Evolutionary conservation across 2,888 invertebrate species (phyloP), one percentile per base, ranked within the genome.

Genomic region (Synergus laeviventris): DNA sequence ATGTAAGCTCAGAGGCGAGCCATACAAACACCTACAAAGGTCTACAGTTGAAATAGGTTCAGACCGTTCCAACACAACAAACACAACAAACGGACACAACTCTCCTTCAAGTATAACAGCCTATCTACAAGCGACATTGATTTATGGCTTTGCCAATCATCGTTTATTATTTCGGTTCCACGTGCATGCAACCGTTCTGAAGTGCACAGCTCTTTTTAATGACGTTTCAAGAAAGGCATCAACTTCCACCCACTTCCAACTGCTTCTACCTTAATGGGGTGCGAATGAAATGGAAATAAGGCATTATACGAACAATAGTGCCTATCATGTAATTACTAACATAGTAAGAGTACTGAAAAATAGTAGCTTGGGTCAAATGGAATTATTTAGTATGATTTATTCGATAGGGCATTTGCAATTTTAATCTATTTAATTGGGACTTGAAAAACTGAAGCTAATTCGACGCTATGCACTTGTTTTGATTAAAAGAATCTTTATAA

Each of bases 121-220:
- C 74, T 78, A 79, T 77, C 73, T 18, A 62, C 45, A 70, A 76
- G 80, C 75, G 79, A 83, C 82, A 82, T 80, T 82, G 84, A 83
- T 83, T 83, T 83, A 83, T 81, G 81, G 73, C 76, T 83, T 83
- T 80, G 79, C 82, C 81, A 84, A 84, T 84, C 82, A 80, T 76
- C 79, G 75, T 81, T 82, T 78, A 79, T 79, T 82, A 79, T 79
- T 82, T 81, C 80, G 78, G 78, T 77, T 77, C 73, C 75, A 77
- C 75, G 70, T 78, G 77, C 78, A 80, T 78, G 79, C 76, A 70
- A 70, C 31, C 70, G 31, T 62, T 76, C 74, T 81, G 39, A 79
- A 81, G 81, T 76, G 73, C 76, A 59, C 79, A 78, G 38, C 76
- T 56, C 74, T 74, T 60, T 81, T 64, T 78, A 81, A 81, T 77